Evolutionary conservation across 2,888 invertebrate genomes (phyloP).

Genomic region (Agonopterix heracliana): DNA sequence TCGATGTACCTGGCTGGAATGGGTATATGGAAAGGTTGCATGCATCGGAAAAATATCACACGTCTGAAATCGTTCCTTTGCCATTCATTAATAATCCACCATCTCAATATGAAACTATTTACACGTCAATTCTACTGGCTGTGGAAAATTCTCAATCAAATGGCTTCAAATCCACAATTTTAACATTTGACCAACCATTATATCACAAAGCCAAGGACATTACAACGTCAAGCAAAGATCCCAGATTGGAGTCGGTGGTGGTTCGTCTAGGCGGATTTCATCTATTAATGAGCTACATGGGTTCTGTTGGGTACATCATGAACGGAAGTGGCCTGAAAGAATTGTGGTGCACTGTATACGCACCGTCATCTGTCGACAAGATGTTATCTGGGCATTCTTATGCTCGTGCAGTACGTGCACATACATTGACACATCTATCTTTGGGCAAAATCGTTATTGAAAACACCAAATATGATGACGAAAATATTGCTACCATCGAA

Average conservation of each 20-base stretch:
- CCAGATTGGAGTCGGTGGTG: conserved; percentile 13
- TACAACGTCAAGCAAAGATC: conserved; percentile 14
- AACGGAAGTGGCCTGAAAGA: conserved; percentile 21
- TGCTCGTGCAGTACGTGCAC: conserved; percentile 24
- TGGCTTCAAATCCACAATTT: conserved; percentile 17
- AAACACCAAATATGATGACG: too few species aligned
- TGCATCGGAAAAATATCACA: too few species aligned
- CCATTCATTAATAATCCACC: conserved; percentile 29
- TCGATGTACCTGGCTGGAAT: too few species aligned
- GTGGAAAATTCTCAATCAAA: conserved; percentile 18
- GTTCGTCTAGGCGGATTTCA: conserved; percentile 34
- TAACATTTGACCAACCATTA: conserved; percentile 28
- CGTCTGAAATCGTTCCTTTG: neutral
- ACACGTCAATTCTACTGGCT: conserved; percentile 22
- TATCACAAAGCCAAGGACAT: conserved; percentile 28
- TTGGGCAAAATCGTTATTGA: too few species aligned
- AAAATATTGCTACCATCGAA: too few species aligned
- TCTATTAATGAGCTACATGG: conserved; percentile 32
- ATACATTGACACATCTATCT: neutral
- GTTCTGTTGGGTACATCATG: conserved; percentile 31
- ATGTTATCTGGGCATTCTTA: conserved; percentile 30
- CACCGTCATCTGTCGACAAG: conserved; percentile 23
- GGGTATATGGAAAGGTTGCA: too few species aligned
- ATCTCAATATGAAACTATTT: conserved; percentile 26
- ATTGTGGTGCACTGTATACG: conserved; percentile 11